Conservation (phyloP, 2,888 invertebrate genomes). For the Agriopis marginaria region DNA sequence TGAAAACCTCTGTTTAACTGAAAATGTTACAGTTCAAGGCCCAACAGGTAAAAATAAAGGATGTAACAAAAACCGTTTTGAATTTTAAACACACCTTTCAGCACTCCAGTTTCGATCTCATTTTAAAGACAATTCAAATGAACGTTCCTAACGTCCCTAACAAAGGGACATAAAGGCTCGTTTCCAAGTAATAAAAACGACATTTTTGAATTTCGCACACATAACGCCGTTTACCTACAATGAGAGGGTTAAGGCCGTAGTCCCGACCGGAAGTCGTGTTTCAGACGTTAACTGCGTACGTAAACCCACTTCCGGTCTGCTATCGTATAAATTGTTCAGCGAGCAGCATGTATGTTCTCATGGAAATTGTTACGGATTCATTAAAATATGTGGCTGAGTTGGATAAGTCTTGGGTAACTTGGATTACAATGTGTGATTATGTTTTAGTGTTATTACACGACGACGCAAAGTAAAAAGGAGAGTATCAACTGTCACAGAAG, state of each 20-base stretch:
- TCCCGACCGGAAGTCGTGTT: slow-evolving; percentile 76
- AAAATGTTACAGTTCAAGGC: slow-evolving; percentile 3
- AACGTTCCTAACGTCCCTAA: slow-evolving; percentile 16
- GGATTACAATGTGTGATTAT: no score
- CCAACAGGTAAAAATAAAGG: slow-evolving; percentile 15
- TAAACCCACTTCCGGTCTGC: slow-evolving; percentile 72
- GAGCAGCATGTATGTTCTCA: slow-evolving; percentile 22
- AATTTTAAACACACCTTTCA: slow-evolving; percentile 14
- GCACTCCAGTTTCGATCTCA: slow-evolving; percentile 8
- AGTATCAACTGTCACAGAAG: no score
- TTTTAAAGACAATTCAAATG: slow-evolving; percentile 33
- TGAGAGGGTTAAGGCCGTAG: slow-evolving; percentile 65
- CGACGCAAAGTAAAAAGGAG: no score
- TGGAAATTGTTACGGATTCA: slow-evolving; percentile 31
- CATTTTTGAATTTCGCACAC: slow-evolving; percentile 67
- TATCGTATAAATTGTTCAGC: slow-evolving; percentile 63
- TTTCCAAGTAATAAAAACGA: slow-evolving; percentile 37
- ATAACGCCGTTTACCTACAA: slow-evolving; percentile 55
- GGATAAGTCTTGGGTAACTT: no score
- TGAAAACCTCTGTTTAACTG: not conserved
- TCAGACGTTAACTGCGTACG: slow-evolving; percentile 74
- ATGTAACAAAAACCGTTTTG: slow-evolving; percentile 15
- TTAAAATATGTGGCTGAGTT: slow-evolving; percentile 13
- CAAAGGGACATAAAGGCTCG: slow-evolving; percentile 25
- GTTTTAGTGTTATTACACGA: no score